Conservation (phyloP, 2,888 invertebrate genomes). For the Ariolimax columbianus region DNA sequence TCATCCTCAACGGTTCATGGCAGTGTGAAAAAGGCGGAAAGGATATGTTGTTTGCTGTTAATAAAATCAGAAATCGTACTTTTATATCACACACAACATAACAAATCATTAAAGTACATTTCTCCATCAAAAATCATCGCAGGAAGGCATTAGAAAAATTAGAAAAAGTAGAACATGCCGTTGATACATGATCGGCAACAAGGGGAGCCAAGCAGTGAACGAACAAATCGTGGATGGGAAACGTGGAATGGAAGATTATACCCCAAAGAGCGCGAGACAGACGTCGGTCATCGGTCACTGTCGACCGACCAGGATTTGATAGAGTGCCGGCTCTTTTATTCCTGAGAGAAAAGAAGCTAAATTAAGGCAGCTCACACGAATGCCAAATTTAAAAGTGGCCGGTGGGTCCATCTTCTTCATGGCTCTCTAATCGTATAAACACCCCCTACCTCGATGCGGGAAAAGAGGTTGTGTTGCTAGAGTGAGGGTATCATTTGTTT, state of each 20-base stretch:
- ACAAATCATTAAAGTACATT: not conserved
- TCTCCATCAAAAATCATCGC: not conserved
- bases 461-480: too few species aligned
- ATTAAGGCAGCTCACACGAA: not conserved
- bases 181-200: not conserved
- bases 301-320: conserved; percentile 7
- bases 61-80: too few species aligned
- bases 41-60: too few species aligned
- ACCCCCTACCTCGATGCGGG: not conserved
- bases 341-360: conserved; percentile 9
- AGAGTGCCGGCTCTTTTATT: conserved; percentile 1
- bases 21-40: too few species aligned
- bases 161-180: not conserved
- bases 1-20: too few species aligned
- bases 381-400: not conserved
- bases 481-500: too few species aligned
- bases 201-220: not conserved
- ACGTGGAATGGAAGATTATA: conserved; percentile 14
- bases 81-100: too few species aligned
- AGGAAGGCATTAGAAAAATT: not conserved
- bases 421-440: not conserved
- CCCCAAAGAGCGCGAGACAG: not conserved
- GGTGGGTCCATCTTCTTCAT: not conserved
- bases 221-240: not conserved
- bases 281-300: conserved; percentile 20